Percentiles rank a stretch among this genome's conserved stretches.
Conservation (phyloP, 37 sponge, comb jelly and placozoan species). For the Bolinopsis microptera region DNA sequence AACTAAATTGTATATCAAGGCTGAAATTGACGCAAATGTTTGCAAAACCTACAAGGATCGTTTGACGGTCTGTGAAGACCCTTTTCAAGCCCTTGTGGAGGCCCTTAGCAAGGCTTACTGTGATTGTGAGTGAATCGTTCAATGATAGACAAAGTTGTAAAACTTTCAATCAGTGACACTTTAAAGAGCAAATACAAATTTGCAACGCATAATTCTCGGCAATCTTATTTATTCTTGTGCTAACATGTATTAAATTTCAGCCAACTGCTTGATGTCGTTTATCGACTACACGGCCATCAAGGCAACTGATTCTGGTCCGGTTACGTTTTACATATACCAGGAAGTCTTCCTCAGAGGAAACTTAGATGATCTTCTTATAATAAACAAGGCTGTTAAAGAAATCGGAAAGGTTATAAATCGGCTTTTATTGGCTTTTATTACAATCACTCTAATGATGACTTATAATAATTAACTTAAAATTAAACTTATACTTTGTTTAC, state of each 20-base stretch:
- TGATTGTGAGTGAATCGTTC: no score
- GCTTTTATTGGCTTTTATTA: no score
- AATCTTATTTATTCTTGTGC: no score
- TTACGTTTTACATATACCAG: neutral
- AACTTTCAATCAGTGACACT: no score
- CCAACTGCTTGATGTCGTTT: neutral
- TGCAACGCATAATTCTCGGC: no score
- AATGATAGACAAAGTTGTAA: no score
- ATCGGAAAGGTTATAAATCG: neutral
- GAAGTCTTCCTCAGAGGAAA: constrained; percentile 26
- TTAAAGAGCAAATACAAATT: no score
- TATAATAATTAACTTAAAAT: no score
- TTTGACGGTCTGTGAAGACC: neutral
- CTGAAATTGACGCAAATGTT: neutral
- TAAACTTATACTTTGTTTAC: neutral
- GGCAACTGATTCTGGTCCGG: neutral
- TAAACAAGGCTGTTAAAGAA: neutral
- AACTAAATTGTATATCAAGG: neutral
- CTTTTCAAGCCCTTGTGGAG: neutral
- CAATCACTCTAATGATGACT: no score
- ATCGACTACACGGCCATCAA: neutral
- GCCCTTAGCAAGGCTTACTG: neutral
- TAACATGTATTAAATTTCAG: no score
- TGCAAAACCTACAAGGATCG: neutral
- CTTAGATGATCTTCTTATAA: neutral